Conservation (phyloP, 2,113 vertebrate species). For the Hymenochirus boettgeri region DNA sequence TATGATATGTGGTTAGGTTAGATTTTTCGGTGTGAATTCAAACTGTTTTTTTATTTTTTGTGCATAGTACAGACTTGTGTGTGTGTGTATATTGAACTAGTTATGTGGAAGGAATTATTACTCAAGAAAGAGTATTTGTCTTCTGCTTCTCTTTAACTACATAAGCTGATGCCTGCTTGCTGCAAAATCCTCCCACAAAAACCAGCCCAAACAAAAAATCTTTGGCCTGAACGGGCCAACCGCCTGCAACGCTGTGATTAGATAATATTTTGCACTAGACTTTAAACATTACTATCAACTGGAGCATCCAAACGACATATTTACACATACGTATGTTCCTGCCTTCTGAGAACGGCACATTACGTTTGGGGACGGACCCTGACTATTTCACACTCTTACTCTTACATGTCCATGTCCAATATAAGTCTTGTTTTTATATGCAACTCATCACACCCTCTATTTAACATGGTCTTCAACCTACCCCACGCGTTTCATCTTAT, state of each 20-base stretch:
- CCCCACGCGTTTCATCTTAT: neutral
- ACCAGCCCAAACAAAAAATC: neutral
- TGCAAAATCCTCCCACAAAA: slow-evolving; percentile 35
- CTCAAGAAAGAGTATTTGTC: slow-evolving; percentile 6
- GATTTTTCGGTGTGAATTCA: neutral
- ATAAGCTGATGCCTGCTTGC: slow-evolving; percentile 32
- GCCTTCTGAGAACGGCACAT: neutral
- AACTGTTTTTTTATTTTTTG: neutral
- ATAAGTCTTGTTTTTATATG: neutral
- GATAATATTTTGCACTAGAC: slow-evolving; percentile 72
- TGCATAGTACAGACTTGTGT: neutral
- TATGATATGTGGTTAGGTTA: neutral
- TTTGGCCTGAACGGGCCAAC: slow-evolving; percentile 45
- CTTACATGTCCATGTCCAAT: too few relatives aligned
- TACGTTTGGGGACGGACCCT: too few relatives aligned
- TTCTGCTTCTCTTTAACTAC: slow-evolving; percentile 28
- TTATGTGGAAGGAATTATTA: neutral
- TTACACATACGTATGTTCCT: neutral
- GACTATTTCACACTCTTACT: neutral
- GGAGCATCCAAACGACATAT: slow-evolving; percentile 49
- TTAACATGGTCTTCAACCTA: neutral
- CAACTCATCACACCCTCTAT: too few relatives aligned
- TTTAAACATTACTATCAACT: slow-evolving; percentile 61
- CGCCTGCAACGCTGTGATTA: slow-evolving; percentile 66
- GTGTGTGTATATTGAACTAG: neutral